Evolutionary conservation across 2,113 vertebrate species (phyloP), one percentile per base, ranked within the genome.

Genomic region (Antennarius striatus): DNA sequence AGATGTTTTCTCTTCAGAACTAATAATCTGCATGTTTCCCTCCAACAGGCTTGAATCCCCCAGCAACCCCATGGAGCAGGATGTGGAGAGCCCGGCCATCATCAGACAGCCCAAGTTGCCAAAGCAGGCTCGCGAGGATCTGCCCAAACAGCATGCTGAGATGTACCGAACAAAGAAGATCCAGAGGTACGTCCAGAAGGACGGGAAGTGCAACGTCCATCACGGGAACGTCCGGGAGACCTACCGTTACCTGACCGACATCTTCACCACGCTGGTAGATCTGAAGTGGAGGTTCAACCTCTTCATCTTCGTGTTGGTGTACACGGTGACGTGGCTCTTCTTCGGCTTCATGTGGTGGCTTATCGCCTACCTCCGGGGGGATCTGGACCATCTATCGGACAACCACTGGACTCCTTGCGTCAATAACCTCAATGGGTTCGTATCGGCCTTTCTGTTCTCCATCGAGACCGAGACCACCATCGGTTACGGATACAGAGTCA

Each of bases 341-440:
- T 99, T 99, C 51, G 98, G 98, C 82, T 93, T 99, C 90, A 96
- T 97, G 91, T 99, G 98, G 98, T 99, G 97, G 98, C 89, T 99
- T n/a, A 99, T 99, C 3, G 97, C 97, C 0, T 98, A 98, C 79
- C 86, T 96, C 16, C 95, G 98, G 56, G 98, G 98, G 57, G 98
- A 99, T 56, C 93, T 99, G 93, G 96, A 98, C 71, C 96, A 99
- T 82, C 73, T 96, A 87, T 91, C 95, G 54, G 96, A 99, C 83
- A 92, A 91, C 68, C 80, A 92, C 0, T 99, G 98, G 98, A 98
- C 94, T 80, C 97, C 98, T 0, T 99, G 98, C 29, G 98, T 99
- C 88, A 96, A 96, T 86, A 99, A 99, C 90, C 95, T 99, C 77
- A 97, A 99, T 4, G 92, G 95, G 48, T 99, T 99, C 50, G 97